A percentile compares a stretch with the other conserved stretches of the same genome.
These are phyloP conservation scores for Fringilla coelebs DNA, from an alignment of 2,797 vertebrate species.

Conservation along the genomic window DNA sequence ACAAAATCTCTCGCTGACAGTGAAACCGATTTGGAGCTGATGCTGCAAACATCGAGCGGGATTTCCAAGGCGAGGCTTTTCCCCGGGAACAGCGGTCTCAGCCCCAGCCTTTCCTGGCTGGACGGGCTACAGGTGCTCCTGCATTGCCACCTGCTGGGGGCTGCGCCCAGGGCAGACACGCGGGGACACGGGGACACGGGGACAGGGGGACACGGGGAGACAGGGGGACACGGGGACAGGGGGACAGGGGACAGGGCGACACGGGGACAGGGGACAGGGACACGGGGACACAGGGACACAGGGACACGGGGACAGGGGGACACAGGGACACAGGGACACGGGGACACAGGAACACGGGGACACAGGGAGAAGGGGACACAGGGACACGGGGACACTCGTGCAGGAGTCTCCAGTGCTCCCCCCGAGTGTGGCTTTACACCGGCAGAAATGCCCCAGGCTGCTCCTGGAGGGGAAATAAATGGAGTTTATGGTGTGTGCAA, in stretches of 20 bases:
- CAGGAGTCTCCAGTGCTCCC: accelerated
- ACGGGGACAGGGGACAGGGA: too few species aligned
- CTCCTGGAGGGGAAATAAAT: accelerated
- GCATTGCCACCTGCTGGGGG: constrained; percentile 60
- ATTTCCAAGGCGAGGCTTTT: not conserved
- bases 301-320: too few species aligned
- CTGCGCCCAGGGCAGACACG: not conserved
- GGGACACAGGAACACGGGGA: too few species aligned
- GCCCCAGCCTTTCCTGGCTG: not conserved
- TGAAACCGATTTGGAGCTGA: accelerated
- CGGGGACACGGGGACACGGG: not conserved
- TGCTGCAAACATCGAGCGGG: accelerated
- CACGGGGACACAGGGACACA: too few species aligned
- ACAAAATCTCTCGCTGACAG: accelerated
- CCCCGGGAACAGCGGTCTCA: accelerated
- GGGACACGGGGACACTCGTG: not conserved
- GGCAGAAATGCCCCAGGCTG: too few species aligned
- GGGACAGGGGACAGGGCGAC: too few species aligned
- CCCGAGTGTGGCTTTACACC: accelerated
- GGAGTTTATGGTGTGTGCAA: accelerated
- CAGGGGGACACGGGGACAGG: too few species aligned
- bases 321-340: too few species aligned
- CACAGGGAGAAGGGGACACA: accelerated
- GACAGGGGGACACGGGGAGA: not conserved
- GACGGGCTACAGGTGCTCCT: not conserved